A percentile compares a stretch with the other conserved stretches of the same genome.
phyloP scores from a whole-genome alignment of 2,113 vertebrate genomes.

The Malaclemys terrapin region DNA sequence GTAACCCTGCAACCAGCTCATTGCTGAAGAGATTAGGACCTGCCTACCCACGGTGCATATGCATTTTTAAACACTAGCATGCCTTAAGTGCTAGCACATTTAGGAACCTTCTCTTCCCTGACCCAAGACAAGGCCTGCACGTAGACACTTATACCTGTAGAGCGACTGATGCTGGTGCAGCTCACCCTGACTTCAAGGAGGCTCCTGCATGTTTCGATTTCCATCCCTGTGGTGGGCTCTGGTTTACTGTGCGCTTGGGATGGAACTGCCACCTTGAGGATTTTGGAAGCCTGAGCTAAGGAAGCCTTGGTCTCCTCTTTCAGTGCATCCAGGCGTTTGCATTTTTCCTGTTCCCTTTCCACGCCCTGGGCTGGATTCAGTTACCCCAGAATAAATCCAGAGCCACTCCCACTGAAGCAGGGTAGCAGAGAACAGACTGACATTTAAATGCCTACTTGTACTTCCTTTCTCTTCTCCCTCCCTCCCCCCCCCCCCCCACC shows the following conservation, averaged over 20 bases:
- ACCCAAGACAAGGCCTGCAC: neutral
- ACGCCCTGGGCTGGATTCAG: neutral
- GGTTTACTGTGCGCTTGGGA: neutral
- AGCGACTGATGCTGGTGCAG: neutral
- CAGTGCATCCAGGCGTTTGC: neutral
- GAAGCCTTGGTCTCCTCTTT: neutral
- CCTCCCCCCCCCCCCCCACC: neutral
- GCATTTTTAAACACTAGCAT: fast-evolving
- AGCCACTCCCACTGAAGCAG: neutral
- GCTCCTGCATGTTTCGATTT: neutral
- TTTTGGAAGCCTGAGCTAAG: neutral
- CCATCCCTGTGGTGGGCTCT: neutral
- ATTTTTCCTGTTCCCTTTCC: neutral
- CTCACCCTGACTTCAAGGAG: neutral
- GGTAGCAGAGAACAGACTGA: neutral
- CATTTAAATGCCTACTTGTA: neutral
- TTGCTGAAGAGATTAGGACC: fast-evolving
- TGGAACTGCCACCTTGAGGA: neutral
- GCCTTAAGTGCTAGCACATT: fast-evolving
- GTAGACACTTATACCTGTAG: fast-evolving
- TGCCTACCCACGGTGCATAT: fast-evolving
- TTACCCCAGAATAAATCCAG: neutral
- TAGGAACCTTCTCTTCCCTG: fast-evolving
- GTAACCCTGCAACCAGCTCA: neutral
- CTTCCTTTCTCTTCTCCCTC: neutral